Base-by-base conservation (phyloP, 2,888 invertebrate genomes). In the Xanthia icteritia region DNA sequence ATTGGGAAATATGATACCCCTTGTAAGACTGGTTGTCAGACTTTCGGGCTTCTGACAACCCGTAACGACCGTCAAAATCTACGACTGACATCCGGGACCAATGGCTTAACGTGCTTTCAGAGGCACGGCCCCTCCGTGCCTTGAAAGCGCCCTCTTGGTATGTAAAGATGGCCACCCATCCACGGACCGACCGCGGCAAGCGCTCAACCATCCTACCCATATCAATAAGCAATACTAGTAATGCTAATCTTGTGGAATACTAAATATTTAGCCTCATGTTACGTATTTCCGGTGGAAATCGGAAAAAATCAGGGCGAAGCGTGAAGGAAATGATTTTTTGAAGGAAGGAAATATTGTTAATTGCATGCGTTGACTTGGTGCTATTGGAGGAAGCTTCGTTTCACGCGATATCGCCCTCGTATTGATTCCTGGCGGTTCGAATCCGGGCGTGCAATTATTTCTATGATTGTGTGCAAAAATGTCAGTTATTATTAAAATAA, bases 221-320 rank as follows among this genome's bases (percentile, higher is more conserved):
- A 42, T 42, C 54, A 54, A 54, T 45, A 13, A 66, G 5, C 20
- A 56, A 17, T 42, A 56, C 8, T 27, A 20, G n/a, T 36, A 60
- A n/a, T 45, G 8, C 17, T 0, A 61, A 42, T 66, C 66, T 48
- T 36, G 61, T 63, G 60, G 39, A 66, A 76, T 61, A 23, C 45
- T 48, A 70, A 80, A 60, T 76, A 51, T 58, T 31, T 79, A 23
- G 23, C 23, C 9, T 51, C 3, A 36, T 4, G 54, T 60, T 54
- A 66, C 27, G 5, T 23, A 31, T 6, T 81, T 69, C 81, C 81
- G 81, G 54, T 60, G 81, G 81, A 77, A 69, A 60, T 72, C 36
- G 5, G n/a, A 54, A 68, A 81, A 80, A 66, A 81, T 51, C 39
- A 31, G 23, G 5, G 27, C n/a, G 17, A 39, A 65, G 27, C 51